Evolutionary conservation across 2,113 vertebrate species (phyloP).

Genomic region (Neotragus pygmaeus): DNA sequence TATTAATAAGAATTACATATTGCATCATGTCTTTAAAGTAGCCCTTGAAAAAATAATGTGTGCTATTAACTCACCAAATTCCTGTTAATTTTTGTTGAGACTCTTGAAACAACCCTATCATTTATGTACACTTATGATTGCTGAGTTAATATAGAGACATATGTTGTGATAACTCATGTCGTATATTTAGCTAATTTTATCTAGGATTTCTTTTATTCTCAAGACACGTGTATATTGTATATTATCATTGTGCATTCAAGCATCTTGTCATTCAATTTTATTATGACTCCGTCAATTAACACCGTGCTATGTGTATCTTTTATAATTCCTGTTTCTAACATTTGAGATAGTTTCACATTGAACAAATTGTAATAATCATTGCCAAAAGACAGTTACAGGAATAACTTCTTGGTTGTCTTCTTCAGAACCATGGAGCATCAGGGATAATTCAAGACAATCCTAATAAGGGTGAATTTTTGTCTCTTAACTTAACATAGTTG

Average conservation of each 20-base stretch:
- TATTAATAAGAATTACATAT: neutral
- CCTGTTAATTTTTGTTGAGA: neutral
- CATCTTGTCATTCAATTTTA: neutral
- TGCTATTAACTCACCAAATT: neutral
- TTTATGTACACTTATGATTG: neutral
- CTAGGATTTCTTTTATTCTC: neutral
- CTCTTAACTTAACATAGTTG: neutral
- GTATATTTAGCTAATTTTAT: neutral
- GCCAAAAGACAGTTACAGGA: neutral
- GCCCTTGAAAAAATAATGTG: neutral
- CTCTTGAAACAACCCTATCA: neutral
- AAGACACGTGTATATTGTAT: neutral
- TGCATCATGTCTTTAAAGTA: neutral
- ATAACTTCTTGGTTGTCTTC: neutral
- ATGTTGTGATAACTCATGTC: neutral
- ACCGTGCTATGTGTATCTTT: neutral
- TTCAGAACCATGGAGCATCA: neutral
- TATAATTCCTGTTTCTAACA: neutral
- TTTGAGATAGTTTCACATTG: neutral
- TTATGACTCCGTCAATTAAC: neutral
- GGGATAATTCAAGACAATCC: neutral
- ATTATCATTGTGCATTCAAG: neutral
- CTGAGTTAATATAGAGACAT: neutral
- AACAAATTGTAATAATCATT: neutral
- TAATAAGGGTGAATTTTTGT: neutral